Percentiles rank a stretch among this genome's conserved stretches.
These are phyloP conservation scores for Rousettus madagascariensis DNA, from an alignment of 2,797 vertebrate species.

Conservation along the genomic window DNA sequence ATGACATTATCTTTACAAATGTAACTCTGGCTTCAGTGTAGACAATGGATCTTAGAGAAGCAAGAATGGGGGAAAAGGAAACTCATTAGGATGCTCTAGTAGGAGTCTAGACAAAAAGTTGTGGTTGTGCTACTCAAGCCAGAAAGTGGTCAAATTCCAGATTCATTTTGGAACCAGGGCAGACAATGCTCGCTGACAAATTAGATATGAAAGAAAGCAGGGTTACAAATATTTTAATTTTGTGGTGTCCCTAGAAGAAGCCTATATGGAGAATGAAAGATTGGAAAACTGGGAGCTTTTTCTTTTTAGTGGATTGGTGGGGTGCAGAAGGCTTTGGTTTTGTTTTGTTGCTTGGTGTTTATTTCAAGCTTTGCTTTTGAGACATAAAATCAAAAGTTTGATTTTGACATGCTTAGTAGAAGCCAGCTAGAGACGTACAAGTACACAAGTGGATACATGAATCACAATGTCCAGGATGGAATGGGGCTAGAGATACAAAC, in stretches of 20 bases:
- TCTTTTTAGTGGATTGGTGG: rapidly evolving
- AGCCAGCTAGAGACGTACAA: neutral
- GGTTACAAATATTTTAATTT: neutral
- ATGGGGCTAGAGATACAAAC: neutral
- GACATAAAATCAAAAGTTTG: neutral
- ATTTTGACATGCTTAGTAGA: neutral
- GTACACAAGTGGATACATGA: neutral
- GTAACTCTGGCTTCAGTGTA: neutral
- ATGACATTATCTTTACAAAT: neutral
- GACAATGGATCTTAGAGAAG: neutral
- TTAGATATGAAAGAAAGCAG: neutral
- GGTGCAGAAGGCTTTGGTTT: neutral
- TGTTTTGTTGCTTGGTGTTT: neutral
- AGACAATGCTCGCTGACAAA: neutral
- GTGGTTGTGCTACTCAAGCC: neutral
- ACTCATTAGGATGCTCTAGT: neutral
- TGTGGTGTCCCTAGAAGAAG: neutral
- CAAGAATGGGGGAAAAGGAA: neutral
- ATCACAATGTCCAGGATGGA: neutral
- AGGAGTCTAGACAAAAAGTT: neutral
- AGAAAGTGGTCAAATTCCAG: neutral
- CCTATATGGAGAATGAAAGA: neutral
- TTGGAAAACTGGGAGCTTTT: neutral
- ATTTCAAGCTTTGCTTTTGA: neutral
- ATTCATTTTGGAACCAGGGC: neutral